A percentile compares a stretch with the other conserved stretches of the same genome.
Evolutionary conservation across 37 sponge, comb jelly and placozoan species (phyloP).

Genomic region (Ephydatia muelleri): DNA sequence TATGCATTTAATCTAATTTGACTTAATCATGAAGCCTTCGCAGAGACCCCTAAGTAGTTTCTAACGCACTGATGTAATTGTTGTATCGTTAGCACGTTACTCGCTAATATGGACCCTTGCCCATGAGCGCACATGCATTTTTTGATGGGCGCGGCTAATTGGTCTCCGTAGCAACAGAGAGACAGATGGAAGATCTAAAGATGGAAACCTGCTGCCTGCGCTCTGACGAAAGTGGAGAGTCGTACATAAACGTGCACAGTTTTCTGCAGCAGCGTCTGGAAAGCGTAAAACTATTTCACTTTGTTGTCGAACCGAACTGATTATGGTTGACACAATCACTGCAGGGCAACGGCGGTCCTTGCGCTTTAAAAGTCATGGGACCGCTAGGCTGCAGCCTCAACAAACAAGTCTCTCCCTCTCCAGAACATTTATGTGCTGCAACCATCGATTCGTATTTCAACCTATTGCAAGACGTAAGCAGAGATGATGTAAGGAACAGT

Average conservation of each 20-base stretch:
- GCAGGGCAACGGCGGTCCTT: neutral
- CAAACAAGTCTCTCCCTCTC: neutral
- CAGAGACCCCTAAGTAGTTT: too few relatives aligned
- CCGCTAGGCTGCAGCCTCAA: neutral
- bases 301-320: neutral
- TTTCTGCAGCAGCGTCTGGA: neutral
- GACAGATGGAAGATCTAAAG: neutral
- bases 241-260: neutral
- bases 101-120: too few relatives aligned
- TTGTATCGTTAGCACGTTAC: too few relatives aligned
- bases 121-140: neutral
- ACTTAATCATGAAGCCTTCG: too few relatives aligned
- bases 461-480: neutral
- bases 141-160: neutral
- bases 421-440: neutral
- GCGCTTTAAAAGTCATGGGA: neutral
- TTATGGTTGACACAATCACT: neutral
- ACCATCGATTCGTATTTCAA: neutral
- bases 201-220: neutral
- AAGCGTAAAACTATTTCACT: neutral
- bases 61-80: too few relatives aligned
- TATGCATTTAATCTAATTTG: too few relatives aligned
- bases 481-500: neutral
- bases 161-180: neutral
- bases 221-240: neutral